Base-by-base conservation (phyloP, 2,888 invertebrate genomes). In the Eupsilia transversa region DNA sequence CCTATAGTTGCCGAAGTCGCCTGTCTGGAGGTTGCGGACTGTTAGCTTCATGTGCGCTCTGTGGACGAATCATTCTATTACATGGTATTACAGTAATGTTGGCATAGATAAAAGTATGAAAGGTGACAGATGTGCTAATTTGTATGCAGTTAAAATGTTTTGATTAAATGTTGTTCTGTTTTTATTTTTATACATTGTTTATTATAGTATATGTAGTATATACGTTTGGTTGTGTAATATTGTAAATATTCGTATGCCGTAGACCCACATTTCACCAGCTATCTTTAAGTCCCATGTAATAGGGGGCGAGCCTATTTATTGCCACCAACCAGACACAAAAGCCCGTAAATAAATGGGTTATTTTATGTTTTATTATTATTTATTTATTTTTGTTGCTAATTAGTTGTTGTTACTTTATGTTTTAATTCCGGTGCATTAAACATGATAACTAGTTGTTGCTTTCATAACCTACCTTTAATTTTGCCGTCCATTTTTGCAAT, bases 1-100 rank as follows among this genome's bases (percentile, higher is more conserved):
- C 90, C 98, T 97, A 95, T 99, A 99, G 96, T 98, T 98, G 83
- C 99, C 99, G 92, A 98, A 99, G 96, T 99, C 99, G 72, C 97
- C 98, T 74, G 97, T 96, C 93, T 98, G 98, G 80, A 99, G 97
- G 96, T 98, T 98, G 90, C 98, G 97, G 88, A 99, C 98, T 82
- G 98, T 98, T 89, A 99, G 96, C 93, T 98, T 98, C 98, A 99
- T 99, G 95, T 98, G 98, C 43, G 98, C 98, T 93, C 98, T 97
- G 93, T 23, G 85, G 74, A 77, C 12, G 6, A 76, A 72, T n/a
- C 17, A 52, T 20, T 6, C 27, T 20, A 33, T 81, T 78, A 82
- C 20, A 6, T 54, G 38, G 20, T 73, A n/a, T 54, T 38, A 46
- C n/a, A 23, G 23, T 43, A 49, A 60, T 43, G 12, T 79, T 35